Evolutionary conservation across 2,113 vertebrate genomes (phyloP).

Genomic region (Myotis brandtii): DNA sequence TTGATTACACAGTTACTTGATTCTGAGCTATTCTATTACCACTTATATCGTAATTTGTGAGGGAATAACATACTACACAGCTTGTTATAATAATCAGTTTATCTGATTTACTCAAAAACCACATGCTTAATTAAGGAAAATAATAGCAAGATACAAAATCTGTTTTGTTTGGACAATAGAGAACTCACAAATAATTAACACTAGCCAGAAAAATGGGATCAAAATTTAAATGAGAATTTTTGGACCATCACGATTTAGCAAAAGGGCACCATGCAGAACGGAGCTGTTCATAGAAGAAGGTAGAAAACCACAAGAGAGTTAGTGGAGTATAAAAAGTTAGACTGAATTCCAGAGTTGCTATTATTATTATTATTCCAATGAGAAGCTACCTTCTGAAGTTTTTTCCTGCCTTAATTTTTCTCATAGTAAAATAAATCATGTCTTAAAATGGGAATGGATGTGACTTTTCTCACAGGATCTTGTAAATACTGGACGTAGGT

Average conservation of each 20-base stretch:
- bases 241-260: neutral
- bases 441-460: neutral
- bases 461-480: neutral
- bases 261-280: neutral
- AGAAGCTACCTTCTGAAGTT: neutral
- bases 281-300: neutral
- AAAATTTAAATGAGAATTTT: neutral
- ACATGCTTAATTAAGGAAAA: neutral
- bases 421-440: neutral
- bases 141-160: neutral
- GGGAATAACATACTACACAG: neutral
- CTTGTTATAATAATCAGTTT: conserved; percentile 20
- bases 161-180: neutral
- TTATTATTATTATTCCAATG: neutral
- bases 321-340: neutral
- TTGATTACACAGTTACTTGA: neutral
- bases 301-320: neutral
- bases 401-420: neutral
- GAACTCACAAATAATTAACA: neutral
- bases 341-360: neutral
- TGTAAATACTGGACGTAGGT: neutral
- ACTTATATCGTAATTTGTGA: neutral
- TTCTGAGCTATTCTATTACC: neutral
- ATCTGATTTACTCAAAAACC: neutral
- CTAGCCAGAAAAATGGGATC: neutral